phyloP scores from a whole-genome alignment of 2,888 invertebrate genomes.

The Phalangium opilio region DNA sequence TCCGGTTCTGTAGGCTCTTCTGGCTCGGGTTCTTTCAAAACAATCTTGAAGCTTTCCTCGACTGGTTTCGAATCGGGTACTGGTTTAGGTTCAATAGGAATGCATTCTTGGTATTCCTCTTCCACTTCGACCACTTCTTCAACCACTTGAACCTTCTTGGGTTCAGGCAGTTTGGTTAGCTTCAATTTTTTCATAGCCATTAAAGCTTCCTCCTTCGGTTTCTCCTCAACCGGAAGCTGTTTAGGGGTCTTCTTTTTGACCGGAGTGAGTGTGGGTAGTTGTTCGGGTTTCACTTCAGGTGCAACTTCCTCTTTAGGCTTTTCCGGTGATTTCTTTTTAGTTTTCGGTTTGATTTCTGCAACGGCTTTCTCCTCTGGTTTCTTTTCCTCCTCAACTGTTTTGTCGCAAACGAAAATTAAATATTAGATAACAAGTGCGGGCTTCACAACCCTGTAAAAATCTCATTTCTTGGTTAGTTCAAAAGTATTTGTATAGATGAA shows the following conservation, averaged over 20 bases:
- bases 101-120: slow-evolving; percentile 48
- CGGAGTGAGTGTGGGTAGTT: too few relatives aligned
- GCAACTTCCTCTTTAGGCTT: background rate
- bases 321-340: background rate
- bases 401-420: too few relatives aligned
- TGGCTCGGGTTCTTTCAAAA: background rate
- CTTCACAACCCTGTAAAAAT: too few relatives aligned
- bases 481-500: too few relatives aligned
- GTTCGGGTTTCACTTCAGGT: background rate
- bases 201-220: slow-evolving; percentile 15
- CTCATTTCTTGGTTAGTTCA: too few relatives aligned
- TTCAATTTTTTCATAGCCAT: background rate
- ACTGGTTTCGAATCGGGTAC: slow-evolving; percentile 36
- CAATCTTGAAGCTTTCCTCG: slow-evolving; percentile 1
- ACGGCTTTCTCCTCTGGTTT: slow-evolving; percentile 10
- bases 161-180: background rate
- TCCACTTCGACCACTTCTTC: slow-evolving; percentile 32
- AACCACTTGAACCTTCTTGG: background rate
- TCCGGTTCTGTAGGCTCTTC: background rate
- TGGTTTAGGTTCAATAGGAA: slow-evolving; percentile 32
- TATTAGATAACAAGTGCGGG: too few relatives aligned
- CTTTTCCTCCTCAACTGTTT: background rate
- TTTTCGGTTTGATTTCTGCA: background rate
- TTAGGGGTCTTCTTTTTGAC: background rate
- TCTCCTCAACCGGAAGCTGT: slow-evolving; percentile 9